A percentile compares a stretch with the other conserved stretches of the same genome.
These are phyloP conservation scores for Heteromormyrus szaboi DNA, from an alignment of 2,797 vertebrate genomes.

Conservation along the genomic window DNA sequence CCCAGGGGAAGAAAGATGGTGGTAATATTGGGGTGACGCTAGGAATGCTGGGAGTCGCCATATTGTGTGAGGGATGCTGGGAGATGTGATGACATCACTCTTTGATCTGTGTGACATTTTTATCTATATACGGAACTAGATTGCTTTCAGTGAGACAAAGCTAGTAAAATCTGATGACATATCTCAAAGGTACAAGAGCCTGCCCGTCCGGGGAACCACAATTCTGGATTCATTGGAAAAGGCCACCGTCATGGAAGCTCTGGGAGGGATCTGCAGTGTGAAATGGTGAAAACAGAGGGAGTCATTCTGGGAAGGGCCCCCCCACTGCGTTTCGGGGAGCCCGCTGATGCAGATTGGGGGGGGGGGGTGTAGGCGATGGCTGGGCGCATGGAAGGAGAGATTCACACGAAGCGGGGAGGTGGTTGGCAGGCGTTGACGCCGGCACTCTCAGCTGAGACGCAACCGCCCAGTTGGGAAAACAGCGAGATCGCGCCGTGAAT, in stretches of 20 bases:
- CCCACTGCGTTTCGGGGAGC: background rate
- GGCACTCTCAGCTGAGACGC: constrained; percentile 23
- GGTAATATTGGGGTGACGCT: background rate
- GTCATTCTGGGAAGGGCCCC: background rate
- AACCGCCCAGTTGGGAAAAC: constrained; percentile 26
- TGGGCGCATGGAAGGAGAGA: background rate
- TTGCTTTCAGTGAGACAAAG: background rate
- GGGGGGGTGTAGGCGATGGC: background rate
- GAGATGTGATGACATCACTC: background rate
- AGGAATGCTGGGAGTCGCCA: background rate
- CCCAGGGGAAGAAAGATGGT: background rate
- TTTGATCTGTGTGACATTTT: background rate
- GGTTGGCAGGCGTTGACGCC: constrained; percentile 25
- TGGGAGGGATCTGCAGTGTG: background rate
- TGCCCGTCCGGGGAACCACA: background rate
- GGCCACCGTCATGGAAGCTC: background rate
- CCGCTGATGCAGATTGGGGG: background rate
- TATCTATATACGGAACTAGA: background rate
- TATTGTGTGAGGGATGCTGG: background rate
- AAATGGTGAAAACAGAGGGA: background rate
- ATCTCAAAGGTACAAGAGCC: background rate
- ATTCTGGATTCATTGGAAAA: background rate
- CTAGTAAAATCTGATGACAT: background rate
- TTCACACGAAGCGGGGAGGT: constrained; percentile 1
- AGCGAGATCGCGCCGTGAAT: background rate